Evolutionary conservation across 2,797 vertebrate species (phyloP).

Genomic region (Typhlichthys subterraneus): DNA sequence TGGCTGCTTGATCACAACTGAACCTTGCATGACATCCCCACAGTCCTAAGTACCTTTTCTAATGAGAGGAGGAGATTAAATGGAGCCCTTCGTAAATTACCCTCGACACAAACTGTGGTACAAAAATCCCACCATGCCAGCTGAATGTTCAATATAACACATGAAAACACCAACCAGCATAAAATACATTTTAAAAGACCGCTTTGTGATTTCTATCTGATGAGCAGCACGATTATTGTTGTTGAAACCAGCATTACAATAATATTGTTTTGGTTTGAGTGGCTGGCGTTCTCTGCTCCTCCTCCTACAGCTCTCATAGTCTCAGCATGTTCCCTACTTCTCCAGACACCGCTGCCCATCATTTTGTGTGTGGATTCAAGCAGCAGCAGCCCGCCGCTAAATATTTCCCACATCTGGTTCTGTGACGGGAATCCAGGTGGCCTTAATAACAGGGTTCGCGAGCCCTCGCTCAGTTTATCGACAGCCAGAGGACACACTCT

Average conservation of each 20-base stretch:
- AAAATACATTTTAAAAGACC: background rate
- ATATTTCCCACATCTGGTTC: conserved; percentile 66
- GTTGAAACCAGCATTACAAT: too few species aligned
- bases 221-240: too few species aligned
- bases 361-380: conserved; percentile 19
- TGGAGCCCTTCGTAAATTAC: conserved; percentile 47
- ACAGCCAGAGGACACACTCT: conserved; percentile 37
- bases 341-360: too few species aligned
- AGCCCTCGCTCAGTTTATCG: conserved; percentile 39
- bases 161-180: background rate
- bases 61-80: conserved; percentile 49
- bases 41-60: conserved; percentile 61
- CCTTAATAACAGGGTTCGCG: conserved; percentile 61
- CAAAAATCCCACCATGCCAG: background rate
- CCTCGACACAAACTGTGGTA: conserved; percentile 36
- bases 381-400: conserved; percentile 32
- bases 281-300: too few species aligned
- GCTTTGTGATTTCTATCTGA: too few species aligned
- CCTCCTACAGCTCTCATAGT: too few species aligned
- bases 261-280: too few species aligned
- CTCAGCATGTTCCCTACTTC: too few species aligned
- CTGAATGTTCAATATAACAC: conserved; percentile 21
- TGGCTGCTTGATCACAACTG: conserved; percentile 65
- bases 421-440: conserved; percentile 63
- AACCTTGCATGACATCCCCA: conserved; percentile 73